Evolutionary conservation across 2,113 vertebrate genomes (phyloP).

Genomic region (Merops nubicus): DNA sequence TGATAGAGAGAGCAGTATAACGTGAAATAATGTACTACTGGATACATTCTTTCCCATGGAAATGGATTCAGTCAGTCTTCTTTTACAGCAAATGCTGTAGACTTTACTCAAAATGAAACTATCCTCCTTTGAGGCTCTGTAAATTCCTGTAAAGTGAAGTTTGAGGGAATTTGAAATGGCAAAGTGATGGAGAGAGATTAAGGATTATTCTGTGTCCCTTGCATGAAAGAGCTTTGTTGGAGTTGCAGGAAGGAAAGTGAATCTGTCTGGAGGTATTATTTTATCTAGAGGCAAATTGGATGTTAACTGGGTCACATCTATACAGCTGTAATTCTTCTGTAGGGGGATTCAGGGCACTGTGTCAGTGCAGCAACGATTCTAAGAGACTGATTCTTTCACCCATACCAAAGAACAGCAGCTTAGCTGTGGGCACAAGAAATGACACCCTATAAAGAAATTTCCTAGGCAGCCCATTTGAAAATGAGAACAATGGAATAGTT

Average conservation of each 20-base stretch:
- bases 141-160: neutral
- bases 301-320: slow-evolving; percentile 20
- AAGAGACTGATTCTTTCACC: slow-evolving; percentile 39
- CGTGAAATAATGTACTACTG: neutral
- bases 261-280: neutral
- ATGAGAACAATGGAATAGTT: neutral
- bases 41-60: neutral
- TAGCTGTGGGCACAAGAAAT: neutral
- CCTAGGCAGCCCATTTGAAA: neutral
- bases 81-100: neutral
- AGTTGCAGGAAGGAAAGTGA: neutral
- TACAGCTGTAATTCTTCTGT: neutral
- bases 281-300: slow-evolving; percentile 9
- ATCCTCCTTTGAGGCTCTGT: neutral
- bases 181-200: neutral
- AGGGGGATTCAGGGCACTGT: neutral
- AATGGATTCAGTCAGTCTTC: neutral
- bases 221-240: neutral
- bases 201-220: neutral
- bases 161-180: neutral
- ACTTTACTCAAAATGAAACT: neutral
- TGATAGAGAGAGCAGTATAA: neutral
- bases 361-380: neutral
- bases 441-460: neutral
- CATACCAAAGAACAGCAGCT: neutral